Conservation (phyloP, 2,113 vertebrate species). For the Macroglossus sobrinus region DNA sequence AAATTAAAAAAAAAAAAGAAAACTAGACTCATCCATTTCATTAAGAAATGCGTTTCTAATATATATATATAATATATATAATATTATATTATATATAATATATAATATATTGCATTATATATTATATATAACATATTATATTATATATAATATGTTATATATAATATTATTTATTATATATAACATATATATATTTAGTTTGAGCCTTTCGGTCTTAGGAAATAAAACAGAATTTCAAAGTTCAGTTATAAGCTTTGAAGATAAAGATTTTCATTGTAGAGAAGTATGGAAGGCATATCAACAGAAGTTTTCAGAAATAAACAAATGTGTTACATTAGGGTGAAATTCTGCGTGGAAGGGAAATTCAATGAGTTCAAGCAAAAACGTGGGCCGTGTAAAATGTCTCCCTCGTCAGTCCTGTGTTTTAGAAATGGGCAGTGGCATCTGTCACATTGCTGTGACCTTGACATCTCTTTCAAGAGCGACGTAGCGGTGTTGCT, state of each 20-base stretch:
- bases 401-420: not conserved
- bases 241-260: not conserved
- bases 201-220: not conserved
- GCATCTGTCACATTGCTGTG: not conserved
- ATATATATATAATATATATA: not conserved
- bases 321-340: not conserved
- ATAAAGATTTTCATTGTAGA: not conserved
- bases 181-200: not conserved
- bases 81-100: no score
- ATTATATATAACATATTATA: no score
- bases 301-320: not conserved
- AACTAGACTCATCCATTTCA: not conserved
- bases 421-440: not conserved
- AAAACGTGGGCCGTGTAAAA: not conserved
- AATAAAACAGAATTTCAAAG: not conserved
- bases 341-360: not conserved
- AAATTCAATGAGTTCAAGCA: not conserved
- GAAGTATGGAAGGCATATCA: not conserved
- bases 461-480: not conserved
- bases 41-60: not conserved
- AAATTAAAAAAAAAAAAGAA: not conserved
- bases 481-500: not conserved
- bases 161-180: no score
- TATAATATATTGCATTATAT: no score
- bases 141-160: no score